A percentile compares a stretch with the other conserved stretches of the same genome.
These are phyloP conservation scores for Sebastes paucispinis DNA, from an alignment of 2,797 vertebrate species.

Conservation along the genomic window DNA sequence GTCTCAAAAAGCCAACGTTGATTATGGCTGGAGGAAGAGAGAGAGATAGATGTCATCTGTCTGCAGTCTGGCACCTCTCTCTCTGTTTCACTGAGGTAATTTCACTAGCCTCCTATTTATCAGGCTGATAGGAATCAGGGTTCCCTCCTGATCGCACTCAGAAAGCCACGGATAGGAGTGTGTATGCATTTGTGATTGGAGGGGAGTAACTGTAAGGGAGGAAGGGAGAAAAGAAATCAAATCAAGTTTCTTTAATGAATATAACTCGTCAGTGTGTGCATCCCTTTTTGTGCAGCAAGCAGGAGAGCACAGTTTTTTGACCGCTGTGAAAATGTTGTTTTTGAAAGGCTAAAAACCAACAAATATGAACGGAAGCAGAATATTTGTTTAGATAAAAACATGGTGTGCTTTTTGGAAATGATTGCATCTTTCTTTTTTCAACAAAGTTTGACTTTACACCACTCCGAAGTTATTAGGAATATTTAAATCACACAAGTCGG, in stretches of 20 bases:
- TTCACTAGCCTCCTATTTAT: slow-evolving; percentile 17
- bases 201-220: background rate
- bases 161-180: background rate
- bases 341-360: background rate
- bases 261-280: no score
- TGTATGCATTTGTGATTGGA: background rate
- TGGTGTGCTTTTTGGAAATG: no score
- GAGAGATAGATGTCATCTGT: slow-evolving; percentile 9
- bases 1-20: slow-evolving; percentile 20
- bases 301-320: background rate
- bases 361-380: background rate
- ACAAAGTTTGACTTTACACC: no score
- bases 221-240: background rate
- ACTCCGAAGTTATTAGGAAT: background rate
- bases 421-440: no score
- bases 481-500: background rate
- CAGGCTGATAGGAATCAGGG: slow-evolving; percentile 34
- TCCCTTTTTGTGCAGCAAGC: no score
- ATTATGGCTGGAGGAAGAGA: background rate
- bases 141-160: background rate
- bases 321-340: background rate
- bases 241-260: background rate
- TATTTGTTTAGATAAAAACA: background rate
- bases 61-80: slow-evolving; percentile 12
- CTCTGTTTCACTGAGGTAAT: slow-evolving; percentile 9